Evolutionary conservation across 2,888 invertebrate species (phyloP), one percentile per base, ranked within the genome.

Genomic region (Syrphus vitripennis): DNA sequence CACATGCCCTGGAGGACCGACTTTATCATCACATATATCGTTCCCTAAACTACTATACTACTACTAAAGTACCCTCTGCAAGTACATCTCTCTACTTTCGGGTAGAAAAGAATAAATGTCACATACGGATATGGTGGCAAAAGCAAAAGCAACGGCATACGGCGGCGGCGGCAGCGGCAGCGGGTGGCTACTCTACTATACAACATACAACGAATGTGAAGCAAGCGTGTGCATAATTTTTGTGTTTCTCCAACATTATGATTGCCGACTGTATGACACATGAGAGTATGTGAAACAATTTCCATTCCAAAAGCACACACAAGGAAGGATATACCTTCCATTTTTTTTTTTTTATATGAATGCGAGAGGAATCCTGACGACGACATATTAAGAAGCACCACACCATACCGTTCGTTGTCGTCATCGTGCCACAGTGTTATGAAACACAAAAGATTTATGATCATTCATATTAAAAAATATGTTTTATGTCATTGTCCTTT

Each of bases 381-480:
- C 67, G 67, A 67, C 67, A 67, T 50, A 67, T 67, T 67, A 67
- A 67, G 67, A 34, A 50, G 55, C 70, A 55, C 31, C 48, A 24
- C 34, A 50, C 59, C 67, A 34, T 29, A 24, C 2, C 34, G 31
- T 21, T 48, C 45, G 48, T 48, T 53, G 71, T 55, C 65, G n/a
- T 65, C 45, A 45, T 65, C 76, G 71, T 59, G 53, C 67, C 76
- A 75, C 45, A 45, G n/a, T 79, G 55, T 82, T 81, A 77, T 86
- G 86, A 81, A 70, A 72, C 69, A 70, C 63, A 69, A 78, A 70
- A 86, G 86, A 86, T 86, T 86, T 86, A 86, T 86, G 86, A 86
- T 86, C 86, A 70, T 82, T 86, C 86, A 86, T 86, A 86, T 86
- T 86, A 86, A 86, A 86, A 86, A 82, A 86, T 82, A 82, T 82